phyloP scores from a whole-genome alignment of 2,888 invertebrate genomes.

The Nebria salina region DNA sequence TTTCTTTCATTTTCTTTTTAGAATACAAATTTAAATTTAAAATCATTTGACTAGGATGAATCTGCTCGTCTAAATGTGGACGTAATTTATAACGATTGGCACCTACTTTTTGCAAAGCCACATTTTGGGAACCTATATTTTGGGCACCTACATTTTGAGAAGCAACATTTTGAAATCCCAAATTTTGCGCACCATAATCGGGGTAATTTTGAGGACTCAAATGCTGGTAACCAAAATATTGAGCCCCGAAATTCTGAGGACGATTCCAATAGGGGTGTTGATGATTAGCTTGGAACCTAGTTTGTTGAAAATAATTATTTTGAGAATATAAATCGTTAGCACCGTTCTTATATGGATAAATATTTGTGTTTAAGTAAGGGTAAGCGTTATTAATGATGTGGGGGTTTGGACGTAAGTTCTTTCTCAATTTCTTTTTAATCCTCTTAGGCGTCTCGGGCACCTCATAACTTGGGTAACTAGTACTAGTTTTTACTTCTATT shows the following conservation, averaged over 20 bases:
- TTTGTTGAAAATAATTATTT: constrained; percentile 33
- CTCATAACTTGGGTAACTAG: constrained; percentile 24
- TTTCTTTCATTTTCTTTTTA: constrained; percentile 59
- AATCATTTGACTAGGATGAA: constrained; percentile 66
- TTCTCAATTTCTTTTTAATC: constrained; percentile 55
- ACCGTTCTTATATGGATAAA: background rate
- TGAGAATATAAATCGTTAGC: constrained; percentile 28
- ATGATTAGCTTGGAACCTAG: constrained; percentile 4
- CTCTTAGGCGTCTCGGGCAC: background rate
- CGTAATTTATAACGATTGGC: background rate
- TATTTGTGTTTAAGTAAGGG: background rate
- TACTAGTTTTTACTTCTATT: constrained; percentile 9
- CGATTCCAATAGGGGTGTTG: constrained; percentile 22
- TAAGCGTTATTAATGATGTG: background rate
- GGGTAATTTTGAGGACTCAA: background rate
- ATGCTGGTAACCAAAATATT: background rate
- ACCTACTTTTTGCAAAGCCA: background rate
- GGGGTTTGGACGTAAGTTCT: background rate
- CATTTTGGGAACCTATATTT: background rate
- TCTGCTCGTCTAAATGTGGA: background rate
- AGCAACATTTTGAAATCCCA: background rate
- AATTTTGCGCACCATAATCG: background rate
- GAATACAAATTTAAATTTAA: constrained; percentile 74
- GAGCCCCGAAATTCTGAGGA: background rate
- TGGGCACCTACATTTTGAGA: background rate